phyloP scores from a whole-genome alignment of 2,888 invertebrate genomes.

The Dendrolimus pini region DNA sequence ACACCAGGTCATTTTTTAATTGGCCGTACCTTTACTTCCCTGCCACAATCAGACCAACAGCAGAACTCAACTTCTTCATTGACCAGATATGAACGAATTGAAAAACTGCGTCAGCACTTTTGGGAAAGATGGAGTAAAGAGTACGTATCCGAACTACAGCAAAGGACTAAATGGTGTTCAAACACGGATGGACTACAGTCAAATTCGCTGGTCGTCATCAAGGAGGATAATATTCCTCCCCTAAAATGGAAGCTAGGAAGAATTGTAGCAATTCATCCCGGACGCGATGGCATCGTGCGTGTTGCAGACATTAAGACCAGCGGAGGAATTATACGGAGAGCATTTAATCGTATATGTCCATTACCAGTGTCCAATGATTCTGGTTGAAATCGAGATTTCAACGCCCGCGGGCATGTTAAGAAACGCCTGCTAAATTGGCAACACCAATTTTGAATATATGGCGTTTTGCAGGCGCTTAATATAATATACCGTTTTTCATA shows the following conservation, averaged over 20 bases:
- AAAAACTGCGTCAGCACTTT: conserved; percentile 11
- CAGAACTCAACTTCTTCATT: not conserved
- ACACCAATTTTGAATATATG: too few relatives aligned
- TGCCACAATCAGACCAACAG: not conserved
- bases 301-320: conserved; percentile 16
- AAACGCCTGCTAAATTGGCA: too few relatives aligned
- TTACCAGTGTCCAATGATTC: not conserved
- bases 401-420: conserved; percentile 14
- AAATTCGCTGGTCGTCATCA: conserved; percentile 12
- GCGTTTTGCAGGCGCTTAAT: too few relatives aligned
- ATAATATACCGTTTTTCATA: too few relatives aligned
- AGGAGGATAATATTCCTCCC: conserved; percentile 15
- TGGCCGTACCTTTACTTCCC: conserved; percentile 8
- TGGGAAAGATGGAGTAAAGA: conserved; percentile 15
- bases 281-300: conserved; percentile 13
- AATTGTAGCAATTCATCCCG: conserved; percentile 9
- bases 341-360: conserved; percentile 9
- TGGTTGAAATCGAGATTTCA: conserved; percentile 6
- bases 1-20: conserved; percentile 17
- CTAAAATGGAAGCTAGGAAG: conserved; percentile 19
- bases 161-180: conserved; percentile 14
- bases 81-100: conserved; percentile 7
- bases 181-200: conserved; percentile 3
- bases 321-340: conserved; percentile 8
- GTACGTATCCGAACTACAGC: conserved; percentile 17